Evolutionary conservation across 1,140 invertebrate species (phyloP), one percentile per base, ranked within the genome.

Genomic region (Drosophila ohnishii): DNA sequence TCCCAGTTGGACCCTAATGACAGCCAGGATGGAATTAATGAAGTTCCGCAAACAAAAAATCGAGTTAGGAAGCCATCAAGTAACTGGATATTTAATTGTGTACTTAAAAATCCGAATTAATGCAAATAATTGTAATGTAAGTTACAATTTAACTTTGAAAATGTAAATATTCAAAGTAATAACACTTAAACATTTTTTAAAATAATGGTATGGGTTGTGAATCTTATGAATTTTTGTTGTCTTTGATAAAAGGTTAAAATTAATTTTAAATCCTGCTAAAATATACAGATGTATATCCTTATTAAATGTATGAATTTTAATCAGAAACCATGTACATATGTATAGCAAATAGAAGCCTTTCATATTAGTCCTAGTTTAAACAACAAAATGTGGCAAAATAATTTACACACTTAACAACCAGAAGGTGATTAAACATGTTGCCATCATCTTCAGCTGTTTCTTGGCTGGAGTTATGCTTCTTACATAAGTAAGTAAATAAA

Each of bases 11-110:
- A 5, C 5, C n/a, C 34, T 42, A 40, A 56, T 34, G 19, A n/a
- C 62, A 60, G 37, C 34, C 56, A 14, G 56, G 19, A 44, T 5
- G 56, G 19, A 61, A 44, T 61, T 64, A 64, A 64, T 64, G 22
- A 61, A 44, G 37, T 59, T 59, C 32, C 2, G 19, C 19, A 14
- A 53, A 37, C 32, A 53, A 14, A 5, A 37, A 53, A 53, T 53
- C 50, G 50, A 53, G 50, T 53, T 53, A 53, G 22, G 13, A 37
- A 53, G 7, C 30, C 50, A 53, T 56, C 53, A 56, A 39, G 22
- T 39, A 14, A 22, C 16, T 37, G 53, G 25, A 19, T 60, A 50
- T 4, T 34, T n/a, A 22, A 28, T 22, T 60, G 40, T 22, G 6
- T 32, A 32, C 11, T 45, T 47, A 6, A 14, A 32, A 32, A 37